Evolutionary conservation across 1,140 invertebrate species (phyloP).

Genomic region (Aphelinus certus): DNA sequence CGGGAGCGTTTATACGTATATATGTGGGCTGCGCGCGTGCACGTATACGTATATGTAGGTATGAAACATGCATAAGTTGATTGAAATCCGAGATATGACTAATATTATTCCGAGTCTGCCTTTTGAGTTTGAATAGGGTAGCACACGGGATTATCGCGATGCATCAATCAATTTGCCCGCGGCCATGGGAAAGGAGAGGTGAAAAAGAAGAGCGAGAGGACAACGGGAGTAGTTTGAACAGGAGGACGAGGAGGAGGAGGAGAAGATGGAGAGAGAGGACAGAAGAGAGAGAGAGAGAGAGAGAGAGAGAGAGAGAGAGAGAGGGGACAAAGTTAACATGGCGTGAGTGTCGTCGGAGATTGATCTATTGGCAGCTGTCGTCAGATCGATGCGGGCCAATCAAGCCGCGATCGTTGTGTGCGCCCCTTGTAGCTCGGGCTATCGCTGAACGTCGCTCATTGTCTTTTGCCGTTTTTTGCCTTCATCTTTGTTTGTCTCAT

Average conservation of each 20-base stretch:
- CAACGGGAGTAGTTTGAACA: neutral
- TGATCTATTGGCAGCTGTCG: slow-evolving; percentile 31
- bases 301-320: neutral
- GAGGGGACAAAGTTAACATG: slow-evolving; percentile 10
- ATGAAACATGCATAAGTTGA: too few relatives aligned
- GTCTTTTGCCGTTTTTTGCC: neutral
- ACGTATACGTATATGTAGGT: too few relatives aligned
- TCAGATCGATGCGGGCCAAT: slow-evolving; percentile 43
- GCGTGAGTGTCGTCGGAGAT: slow-evolving; percentile 4
- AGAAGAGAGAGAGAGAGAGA: neutral
- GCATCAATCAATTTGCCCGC: too few relatives aligned
- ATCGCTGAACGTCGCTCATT: too few relatives aligned
- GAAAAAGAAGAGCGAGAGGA: too few relatives aligned
- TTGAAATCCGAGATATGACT: too few relatives aligned
- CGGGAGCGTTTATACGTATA: too few relatives aligned
- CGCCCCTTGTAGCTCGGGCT: neutral
- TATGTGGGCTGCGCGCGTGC: too few relatives aligned
- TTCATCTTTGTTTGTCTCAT: neutral
- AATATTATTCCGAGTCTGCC: too few relatives aligned
- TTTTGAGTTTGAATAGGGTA: too few relatives aligned
- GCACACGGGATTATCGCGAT: too few relatives aligned
- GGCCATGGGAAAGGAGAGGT: too few relatives aligned
- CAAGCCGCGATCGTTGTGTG: slow-evolving; percentile 39
- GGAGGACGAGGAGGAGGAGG: neutral
- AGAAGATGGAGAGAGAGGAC: neutral